These are phyloP conservation scores for Taxidea taxus DNA, from an alignment of 2,113 vertebrate species.

Conservation along the genomic window DNA sequence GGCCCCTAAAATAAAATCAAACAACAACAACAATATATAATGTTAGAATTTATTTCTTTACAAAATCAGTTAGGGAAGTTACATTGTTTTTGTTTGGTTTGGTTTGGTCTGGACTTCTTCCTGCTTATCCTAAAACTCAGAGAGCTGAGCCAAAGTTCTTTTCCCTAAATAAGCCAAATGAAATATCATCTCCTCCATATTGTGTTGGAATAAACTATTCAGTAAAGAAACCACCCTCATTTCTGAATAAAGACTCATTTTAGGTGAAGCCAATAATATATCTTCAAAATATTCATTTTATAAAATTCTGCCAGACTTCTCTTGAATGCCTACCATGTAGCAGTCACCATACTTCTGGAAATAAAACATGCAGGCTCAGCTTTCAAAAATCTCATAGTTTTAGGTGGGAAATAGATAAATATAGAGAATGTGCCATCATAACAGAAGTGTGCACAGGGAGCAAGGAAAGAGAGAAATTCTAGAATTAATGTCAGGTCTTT, in stretches of 20 bases:
- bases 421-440: background rate
- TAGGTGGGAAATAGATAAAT: background rate
- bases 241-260: background rate
- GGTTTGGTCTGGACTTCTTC: background rate
- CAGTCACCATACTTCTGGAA: background rate
- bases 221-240: background rate
- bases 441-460: rapidly evolving
- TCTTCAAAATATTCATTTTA: background rate
- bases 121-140: background rate
- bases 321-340: background rate
- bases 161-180: background rate
- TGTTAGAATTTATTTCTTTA: background rate
- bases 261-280: background rate
- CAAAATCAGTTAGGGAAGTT: background rate
- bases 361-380: background rate
- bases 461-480: background rate
- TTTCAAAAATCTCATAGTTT: background rate
- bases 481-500: background rate
- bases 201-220: background rate
- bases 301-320: background rate
- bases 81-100: background rate
- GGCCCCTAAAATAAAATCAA: background rate
- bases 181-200: background rate
- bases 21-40: background rate
- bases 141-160: background rate